phyloP scores from a whole-genome alignment of 2,113 vertebrate species.

The Marmota monax region DNA sequence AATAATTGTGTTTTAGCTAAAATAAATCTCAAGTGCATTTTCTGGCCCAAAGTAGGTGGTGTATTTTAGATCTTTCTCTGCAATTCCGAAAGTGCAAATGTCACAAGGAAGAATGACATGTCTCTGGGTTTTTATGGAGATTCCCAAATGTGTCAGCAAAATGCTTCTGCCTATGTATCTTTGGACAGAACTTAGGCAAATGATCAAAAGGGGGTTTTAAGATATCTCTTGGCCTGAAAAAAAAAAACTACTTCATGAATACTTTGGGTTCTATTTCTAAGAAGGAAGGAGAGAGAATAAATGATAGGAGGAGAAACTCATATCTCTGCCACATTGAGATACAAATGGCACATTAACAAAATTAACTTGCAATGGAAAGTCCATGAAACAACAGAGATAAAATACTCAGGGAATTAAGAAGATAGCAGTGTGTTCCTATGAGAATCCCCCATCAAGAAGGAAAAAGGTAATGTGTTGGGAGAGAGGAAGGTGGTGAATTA shows the following conservation, averaged over 20 bases:
- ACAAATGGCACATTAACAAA: neutral
- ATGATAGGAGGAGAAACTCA: neutral
- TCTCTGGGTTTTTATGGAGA: neutral
- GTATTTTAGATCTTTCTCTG: neutral
- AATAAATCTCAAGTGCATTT: constrained; percentile 4
- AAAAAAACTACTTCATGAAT: neutral
- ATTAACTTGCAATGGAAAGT: neutral
- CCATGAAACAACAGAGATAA: neutral
- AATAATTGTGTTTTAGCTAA: constrained; percentile 18
- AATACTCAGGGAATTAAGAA: neutral
- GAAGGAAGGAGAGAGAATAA: neutral
- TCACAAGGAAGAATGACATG: neutral
- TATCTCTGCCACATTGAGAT: neutral
- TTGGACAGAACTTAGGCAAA: neutral
- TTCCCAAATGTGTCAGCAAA: neutral
- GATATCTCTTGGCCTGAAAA: neutral
- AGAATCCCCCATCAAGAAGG: neutral
- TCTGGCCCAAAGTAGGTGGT: neutral
- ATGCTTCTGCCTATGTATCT: neutral
- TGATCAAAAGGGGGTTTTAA: neutral
- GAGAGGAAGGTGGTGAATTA: neutral
- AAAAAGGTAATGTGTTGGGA: neutral
- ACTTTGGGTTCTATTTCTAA: neutral
- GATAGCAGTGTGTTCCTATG: neutral
- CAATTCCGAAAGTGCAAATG: neutral